A percentile compares a stretch with the other conserved stretches of the same genome.
Conservation (phyloP, 2,797 vertebrate species). For the Glossophaga mutica region DNA sequence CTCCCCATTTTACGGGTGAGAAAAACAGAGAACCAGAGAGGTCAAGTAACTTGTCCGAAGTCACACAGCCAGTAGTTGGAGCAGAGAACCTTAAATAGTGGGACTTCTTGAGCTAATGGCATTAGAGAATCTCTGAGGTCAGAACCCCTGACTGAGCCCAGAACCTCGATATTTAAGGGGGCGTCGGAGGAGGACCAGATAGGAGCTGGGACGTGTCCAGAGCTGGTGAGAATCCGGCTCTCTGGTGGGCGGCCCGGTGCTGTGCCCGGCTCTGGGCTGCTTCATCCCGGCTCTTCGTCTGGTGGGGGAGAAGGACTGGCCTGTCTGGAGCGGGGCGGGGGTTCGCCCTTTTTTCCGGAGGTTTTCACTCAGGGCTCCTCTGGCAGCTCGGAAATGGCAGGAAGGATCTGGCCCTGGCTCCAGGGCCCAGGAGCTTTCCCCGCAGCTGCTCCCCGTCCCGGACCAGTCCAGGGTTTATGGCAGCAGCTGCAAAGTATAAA, state of each 20-base stretch:
- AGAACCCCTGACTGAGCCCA: not conserved
- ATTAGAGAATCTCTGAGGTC: not conserved
- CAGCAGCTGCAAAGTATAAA: constrained; percentile 67
- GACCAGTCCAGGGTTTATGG: not conserved
- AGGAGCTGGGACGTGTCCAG: not conserved
- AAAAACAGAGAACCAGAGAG: not conserved
- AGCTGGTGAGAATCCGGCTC: not conserved
- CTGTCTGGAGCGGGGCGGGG: not conserved
- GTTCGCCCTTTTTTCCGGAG: not conserved
- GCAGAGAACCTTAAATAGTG: not conserved
- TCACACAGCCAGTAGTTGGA: not conserved
- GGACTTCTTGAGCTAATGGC: not conserved
- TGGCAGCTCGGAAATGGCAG: constrained; percentile 51
- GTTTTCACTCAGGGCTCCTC: constrained; percentile 40
- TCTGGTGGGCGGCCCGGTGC: not conserved
- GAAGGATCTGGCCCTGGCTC: constrained; percentile 45
- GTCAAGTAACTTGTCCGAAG: not conserved
- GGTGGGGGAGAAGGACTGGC: not conserved
- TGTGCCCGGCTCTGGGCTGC: not conserved
- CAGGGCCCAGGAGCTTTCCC: not conserved
- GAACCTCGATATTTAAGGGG: not conserved
- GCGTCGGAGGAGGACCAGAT: not conserved
- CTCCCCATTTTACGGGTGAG: not conserved
- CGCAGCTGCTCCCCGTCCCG: constrained; percentile 38
- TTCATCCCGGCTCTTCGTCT: not conserved